Base-by-base conservation (phyloP, 92 coral and sea anemone species). In the Zoanthus solanderi region DNA sequence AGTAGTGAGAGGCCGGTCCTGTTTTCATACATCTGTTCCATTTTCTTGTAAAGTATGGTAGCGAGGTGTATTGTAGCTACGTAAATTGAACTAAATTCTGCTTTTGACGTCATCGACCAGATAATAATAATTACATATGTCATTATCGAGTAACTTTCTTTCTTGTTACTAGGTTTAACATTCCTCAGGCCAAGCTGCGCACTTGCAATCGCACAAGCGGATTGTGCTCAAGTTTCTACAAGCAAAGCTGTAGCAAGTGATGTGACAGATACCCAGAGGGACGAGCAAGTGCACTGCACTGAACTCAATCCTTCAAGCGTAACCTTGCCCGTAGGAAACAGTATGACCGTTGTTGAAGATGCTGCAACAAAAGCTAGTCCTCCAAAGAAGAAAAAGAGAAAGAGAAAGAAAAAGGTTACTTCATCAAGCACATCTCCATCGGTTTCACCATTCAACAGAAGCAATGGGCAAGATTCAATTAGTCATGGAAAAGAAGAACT, bases 401-500 rank as follows among this genome's bases (percentile, higher is more conserved):
- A 74, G 0, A 74, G 31, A n/a, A 74, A 74, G 78, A 74, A 45
- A 9, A 74, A 74, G 14, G 30, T 6, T 74, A 12, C 31, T 5
- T 17, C 53, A 17, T 18, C 6, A 14, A 0, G 1, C 6, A 7
- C 45, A 10, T 11, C 7, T 32, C 34, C 10, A 34, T 42, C 76
- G 9, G 42, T 16, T 3, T 32, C 76, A 5, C 52, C 29, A 9
- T 11, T 42, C 31, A 74, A 48, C 78, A 44, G 32, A 45, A 45
- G 47, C 54, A 48, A 15, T 74, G 44, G 28, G 3, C 57, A 74
- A 53, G 28, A 6, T 6, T 46, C 78, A 34, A 0, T 29, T 45
- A 9, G 44, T 74, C 13, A 23, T 42, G 78, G 78, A 9, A n/a
- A 74, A 28, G 78, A 74, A 74, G 78, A 74, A 31, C 78, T 74